Evolutionary conservation across 2,113 vertebrate genomes (phyloP), one percentile per base, ranked within the genome.

Genomic region (Cricetomys ansorgei): DNA sequence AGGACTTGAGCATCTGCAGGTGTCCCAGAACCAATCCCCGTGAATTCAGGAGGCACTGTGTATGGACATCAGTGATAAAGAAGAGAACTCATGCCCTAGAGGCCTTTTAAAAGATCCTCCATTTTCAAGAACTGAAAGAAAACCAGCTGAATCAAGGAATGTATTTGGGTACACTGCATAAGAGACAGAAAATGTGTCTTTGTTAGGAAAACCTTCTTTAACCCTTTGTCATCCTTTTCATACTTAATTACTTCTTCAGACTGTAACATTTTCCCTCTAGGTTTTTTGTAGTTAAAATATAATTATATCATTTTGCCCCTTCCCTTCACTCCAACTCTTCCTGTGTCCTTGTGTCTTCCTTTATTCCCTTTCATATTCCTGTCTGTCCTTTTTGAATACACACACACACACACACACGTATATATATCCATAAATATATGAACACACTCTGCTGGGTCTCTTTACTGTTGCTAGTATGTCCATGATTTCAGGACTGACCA

Each of bases 161-260:
- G 57, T 77, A 40, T 17, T 73, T 93, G 76, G 86, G 31, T 16
- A 23, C 15, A 59, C 43, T 65, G 2, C 23, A 25, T 29, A 7
- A 59, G 43, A 79, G 45, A 45, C 4, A 89, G 48, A 29, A 80
- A 94, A 37, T 27, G 5, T 43, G 7, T 57, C 13, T 86, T 81
- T 95, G 40, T 27, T 12, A 9, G 48, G 37, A 77, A 69, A 77
- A 43, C 92, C 15, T 76, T 94, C 94, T 23, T 64, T 7, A 91
- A 31, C 65, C 21, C 40, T 92, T 70, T 50, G 12, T 65, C 29
- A 76, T 88, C 50, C 11, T 94, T 84, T 75, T 31, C 15, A 7
- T 50, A 43, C 27, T 85, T 95, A 94, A 67, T 93, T 79, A n/a
- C 27, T 94, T 80, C 31, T 88, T 94, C 53, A 96, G 80, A 29